These are phyloP conservation scores for Epinotia brunnichana DNA, from an alignment of 2,888 invertebrate species.

Conservation along the genomic window DNA sequence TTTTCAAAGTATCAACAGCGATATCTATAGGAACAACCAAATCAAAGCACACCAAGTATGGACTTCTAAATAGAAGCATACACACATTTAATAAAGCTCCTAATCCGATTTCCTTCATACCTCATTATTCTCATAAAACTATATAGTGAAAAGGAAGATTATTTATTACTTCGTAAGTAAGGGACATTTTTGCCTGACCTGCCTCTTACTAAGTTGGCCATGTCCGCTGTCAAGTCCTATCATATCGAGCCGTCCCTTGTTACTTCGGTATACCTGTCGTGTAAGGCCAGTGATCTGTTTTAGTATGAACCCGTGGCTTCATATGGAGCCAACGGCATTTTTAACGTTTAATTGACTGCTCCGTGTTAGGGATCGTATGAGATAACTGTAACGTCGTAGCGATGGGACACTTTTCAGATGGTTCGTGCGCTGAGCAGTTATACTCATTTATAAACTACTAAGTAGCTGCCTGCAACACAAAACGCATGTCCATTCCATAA, in stretches of 20 bases:
- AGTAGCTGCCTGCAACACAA: too few species aligned
- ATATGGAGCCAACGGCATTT: conserved; percentile 13
- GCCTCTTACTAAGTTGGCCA: conserved; percentile 19
- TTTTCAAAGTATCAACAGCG: not conserved
- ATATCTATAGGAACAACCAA: not conserved
- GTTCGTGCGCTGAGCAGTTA: not conserved
- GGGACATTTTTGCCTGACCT: conserved; percentile 23
- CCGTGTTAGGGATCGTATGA: conserved; percentile 52
- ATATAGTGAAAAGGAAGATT: conserved; percentile 9
- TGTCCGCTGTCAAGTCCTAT: conserved; percentile 47
- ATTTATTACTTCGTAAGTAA: conserved; percentile 28
- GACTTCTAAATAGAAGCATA: not conserved
- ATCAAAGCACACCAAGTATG: not conserved
- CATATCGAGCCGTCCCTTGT: conserved; percentile 48
- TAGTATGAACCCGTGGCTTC: conserved; percentile 13
- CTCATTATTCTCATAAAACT: conserved; percentile 34
- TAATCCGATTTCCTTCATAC: conserved; percentile 30
- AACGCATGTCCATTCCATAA: too few species aligned
- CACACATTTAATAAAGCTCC: conserved; percentile 16
- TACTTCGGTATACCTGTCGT: conserved; percentile 45
- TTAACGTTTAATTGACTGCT: conserved; percentile 55
- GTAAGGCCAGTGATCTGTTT: conserved; percentile 1
- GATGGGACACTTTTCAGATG: conserved; percentile 16
- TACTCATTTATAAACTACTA: not conserved
- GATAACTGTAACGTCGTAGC: conserved; percentile 48